Evolutionary conservation across 2,113 vertebrate genomes (phyloP).

Genomic region (Poecilia latipinna): DNA sequence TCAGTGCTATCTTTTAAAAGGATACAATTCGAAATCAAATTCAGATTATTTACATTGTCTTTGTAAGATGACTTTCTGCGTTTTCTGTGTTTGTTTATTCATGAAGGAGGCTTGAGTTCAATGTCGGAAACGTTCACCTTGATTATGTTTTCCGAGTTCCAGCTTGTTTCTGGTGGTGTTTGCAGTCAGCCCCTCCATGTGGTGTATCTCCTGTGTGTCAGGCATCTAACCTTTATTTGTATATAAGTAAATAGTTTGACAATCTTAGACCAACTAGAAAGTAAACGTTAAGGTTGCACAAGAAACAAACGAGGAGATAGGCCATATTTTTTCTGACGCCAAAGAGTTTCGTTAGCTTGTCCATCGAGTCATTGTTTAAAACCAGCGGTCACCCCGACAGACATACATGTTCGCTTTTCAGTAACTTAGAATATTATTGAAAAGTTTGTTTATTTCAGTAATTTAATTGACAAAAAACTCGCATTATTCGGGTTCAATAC

Average conservation of each 20-base stretch:
- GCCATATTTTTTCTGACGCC: conserved; percentile 84
- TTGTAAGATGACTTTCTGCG: conserved; percentile 24
- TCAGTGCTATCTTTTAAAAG: background rate
- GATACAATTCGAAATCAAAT: background rate
- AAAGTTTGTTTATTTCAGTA: background rate
- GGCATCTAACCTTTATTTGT: conserved; percentile 78
- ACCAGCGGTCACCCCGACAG: background rate
- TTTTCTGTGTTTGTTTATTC: conserved; percentile 1
- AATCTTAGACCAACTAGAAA: conserved; percentile 83
- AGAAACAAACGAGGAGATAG: conserved; percentile 73
- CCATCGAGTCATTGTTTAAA: conserved; percentile 44
- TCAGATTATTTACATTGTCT: background rate
- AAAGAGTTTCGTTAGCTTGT: conserved; percentile 82
- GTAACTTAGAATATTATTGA: background rate
- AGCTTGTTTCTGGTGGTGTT: conserved; percentile 61
- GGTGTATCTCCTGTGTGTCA: conserved; percentile 65
- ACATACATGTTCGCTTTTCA: background rate
- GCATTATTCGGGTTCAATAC: background rate
- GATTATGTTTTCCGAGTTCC: conserved; percentile 8
- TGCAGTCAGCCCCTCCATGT: conserved; percentile 58
- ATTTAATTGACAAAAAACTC: background rate
- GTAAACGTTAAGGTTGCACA: conserved; percentile 72
- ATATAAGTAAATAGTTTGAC: conserved; percentile 83
- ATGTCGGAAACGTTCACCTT: conserved; percentile 41
- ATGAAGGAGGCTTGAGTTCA: too few relatives aligned